These are phyloP conservation scores for Colletes collaris DNA, from an alignment of 2,888 invertebrate genomes.

Conservation along the genomic window DNA sequence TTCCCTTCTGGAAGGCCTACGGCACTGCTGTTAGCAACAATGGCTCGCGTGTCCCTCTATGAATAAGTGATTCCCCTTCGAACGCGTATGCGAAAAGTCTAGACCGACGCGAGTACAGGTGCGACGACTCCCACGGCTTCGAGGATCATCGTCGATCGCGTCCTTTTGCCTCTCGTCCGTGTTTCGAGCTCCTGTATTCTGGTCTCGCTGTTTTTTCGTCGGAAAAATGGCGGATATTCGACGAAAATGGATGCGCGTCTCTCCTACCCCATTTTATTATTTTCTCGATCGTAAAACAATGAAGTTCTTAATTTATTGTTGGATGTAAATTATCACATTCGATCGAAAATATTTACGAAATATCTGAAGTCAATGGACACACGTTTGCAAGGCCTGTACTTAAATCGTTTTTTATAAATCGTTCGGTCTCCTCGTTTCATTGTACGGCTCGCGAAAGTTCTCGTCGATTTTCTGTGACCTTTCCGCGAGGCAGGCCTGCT, in stretches of 20 bases:
- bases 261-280: too few relatives aligned
- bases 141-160: constrained; percentile 39
- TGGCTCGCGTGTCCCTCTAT: constrained; percentile 61
- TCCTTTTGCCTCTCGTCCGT: not conserved
- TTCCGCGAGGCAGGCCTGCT: not conserved
- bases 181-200: not conserved
- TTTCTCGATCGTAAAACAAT: too few relatives aligned
- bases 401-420: not conserved
- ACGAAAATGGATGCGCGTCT: too few relatives aligned
- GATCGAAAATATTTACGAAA: too few relatives aligned
- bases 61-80: constrained; percentile 73
- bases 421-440: not conserved
- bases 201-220: not conserved
- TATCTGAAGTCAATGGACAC: too few relatives aligned
- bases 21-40: constrained; percentile 56
- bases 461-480: not conserved
- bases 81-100: constrained; percentile 67
- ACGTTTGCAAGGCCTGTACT: too few relatives aligned
- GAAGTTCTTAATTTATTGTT: too few relatives aligned
- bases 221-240: too few relatives aligned
- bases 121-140: constrained; percentile 63
- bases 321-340: too few relatives aligned
- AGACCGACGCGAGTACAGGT: constrained; percentile 63
- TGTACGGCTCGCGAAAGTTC: not conserved
- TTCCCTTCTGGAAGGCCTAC: constrained; percentile 25